phyloP scores from a whole-genome alignment of 2,888 invertebrate genomes.

The Drosophila peninsularis region DNA sequence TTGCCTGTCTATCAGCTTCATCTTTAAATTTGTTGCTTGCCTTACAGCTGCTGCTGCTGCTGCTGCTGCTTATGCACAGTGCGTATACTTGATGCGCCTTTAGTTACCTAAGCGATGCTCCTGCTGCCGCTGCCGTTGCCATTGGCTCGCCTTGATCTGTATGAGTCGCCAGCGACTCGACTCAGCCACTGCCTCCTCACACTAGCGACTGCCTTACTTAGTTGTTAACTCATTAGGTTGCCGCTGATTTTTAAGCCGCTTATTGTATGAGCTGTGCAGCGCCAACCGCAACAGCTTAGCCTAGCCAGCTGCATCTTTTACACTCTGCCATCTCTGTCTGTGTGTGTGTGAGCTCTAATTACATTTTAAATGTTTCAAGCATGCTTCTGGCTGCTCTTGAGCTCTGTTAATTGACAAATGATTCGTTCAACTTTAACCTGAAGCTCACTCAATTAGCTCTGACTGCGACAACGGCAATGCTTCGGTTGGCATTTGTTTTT shows the following conservation, averaged over 20 bases:
- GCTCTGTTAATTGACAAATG: constrained; percentile 71
- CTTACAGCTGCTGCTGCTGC: constrained; percentile 50
- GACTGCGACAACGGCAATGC: constrained; percentile 27
- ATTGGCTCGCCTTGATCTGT: constrained; percentile 57
- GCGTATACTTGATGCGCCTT: constrained; percentile 74
- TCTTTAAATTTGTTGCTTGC: background rate
- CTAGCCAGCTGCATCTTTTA: constrained; percentile 36
- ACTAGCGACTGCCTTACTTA: background rate
- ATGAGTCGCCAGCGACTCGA: constrained; percentile 10
- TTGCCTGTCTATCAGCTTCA: background rate
- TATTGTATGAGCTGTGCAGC: constrained; percentile 52
- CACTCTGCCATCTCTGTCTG: background rate
- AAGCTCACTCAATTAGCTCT: constrained; percentile 70
- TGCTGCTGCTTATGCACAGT: constrained; percentile 23
- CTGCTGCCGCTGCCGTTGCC: constrained; percentile 15
- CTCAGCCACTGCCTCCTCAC: background rate
- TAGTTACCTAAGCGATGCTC: constrained; percentile 38
- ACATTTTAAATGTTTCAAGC: constrained; percentile 69
- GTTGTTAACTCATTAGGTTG: constrained; percentile 58
- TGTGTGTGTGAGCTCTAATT: constrained; percentile 52
- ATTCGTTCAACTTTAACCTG: constrained; percentile 68
- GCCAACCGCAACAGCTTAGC: constrained; percentile 27
- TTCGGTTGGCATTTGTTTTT: constrained; percentile 30
- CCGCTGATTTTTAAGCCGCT: constrained; percentile 66
- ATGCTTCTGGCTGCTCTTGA: constrained; percentile 17